Percentiles rank a stretch among this genome's conserved stretches.
These are phyloP conservation scores for Macropis europaea DNA, from an alignment of 2,888 invertebrate species.

Conservation along the genomic window DNA sequence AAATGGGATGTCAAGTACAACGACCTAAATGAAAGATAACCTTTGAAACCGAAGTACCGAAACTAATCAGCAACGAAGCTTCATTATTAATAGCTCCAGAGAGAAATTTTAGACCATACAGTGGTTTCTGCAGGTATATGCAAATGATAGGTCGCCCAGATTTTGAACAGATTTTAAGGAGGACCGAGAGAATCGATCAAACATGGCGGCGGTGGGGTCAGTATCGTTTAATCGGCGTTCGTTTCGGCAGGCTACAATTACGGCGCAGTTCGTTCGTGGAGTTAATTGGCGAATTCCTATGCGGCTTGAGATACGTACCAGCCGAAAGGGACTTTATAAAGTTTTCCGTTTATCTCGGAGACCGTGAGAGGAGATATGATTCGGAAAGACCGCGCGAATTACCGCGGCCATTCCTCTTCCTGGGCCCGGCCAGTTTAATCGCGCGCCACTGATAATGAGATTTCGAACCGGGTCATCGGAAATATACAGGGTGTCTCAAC, in stretches of 20 bases:
- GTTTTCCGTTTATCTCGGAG: conserved; percentile 48
- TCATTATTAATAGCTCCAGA: no score
- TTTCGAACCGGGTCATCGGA: background rate
- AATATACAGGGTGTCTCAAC: no score
- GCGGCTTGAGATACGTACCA: conserved; percentile 37
- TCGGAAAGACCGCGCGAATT: conserved; percentile 31
- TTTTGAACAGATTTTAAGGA: background rate
- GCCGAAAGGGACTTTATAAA: conserved; percentile 54
- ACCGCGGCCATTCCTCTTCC: conserved; percentile 33
- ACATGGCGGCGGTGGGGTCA: conserved; percentile 33
- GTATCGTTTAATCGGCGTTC: conserved; percentile 46
- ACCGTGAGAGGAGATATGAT: conserved; percentile 32
- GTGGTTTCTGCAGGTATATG: no score
- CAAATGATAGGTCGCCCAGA: no score
- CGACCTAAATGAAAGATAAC: no score
- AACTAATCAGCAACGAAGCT: no score
- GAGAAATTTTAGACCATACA: no score
- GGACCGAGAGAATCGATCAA: conserved; percentile 47
- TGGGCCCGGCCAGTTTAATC: background rate
- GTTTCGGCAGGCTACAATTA: conserved; percentile 54
- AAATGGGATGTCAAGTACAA: no score
- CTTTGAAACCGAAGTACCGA: no score
- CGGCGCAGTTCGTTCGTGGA: conserved; percentile 50
- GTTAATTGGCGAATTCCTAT: conserved; percentile 57
- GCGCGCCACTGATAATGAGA: conserved; percentile 18